Base-by-base conservation (phyloP, 92 coral and sea anemone genomes). In the Epizoanthus rinbou region DNA sequence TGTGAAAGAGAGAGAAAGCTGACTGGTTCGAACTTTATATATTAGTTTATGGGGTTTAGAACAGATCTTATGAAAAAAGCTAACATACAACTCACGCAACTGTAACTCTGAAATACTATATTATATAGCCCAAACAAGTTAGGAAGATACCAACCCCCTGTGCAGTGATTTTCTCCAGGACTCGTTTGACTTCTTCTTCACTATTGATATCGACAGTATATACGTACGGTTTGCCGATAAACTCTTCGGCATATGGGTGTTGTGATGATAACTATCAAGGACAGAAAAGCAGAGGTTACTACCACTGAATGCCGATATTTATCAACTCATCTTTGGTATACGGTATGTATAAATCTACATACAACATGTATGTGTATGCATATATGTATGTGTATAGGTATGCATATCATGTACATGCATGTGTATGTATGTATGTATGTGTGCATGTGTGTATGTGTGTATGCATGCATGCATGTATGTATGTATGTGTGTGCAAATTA, bases 191-290 rank as follows among this genome's bases (percentile, higher is more conserved):
- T 17, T 74, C 90, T 9, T 67, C 80, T 18, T 80, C 56, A 69
- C 88, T 80, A 58, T 92, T 81, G 63, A 96, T 84, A 73, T 96
- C 90, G 35, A 94, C 90, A 57, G 99, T 96, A 85, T 86, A 94
- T 54, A 96, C 99, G 67, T 90, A 86, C n/a, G 99, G 99, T 69
- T 91, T 79, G 59, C 94, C 94, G 41, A 96, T 92, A 82, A 84
- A 96, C 75, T 90, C 92, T 82, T 96, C 99, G 18, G 97, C 90
- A 59, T 96, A 96, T 9, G 99, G 98, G 69, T 94, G 98, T 79
- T 96, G 99, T 4, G 99, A 96, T n/a, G 95, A 88, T 13, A 96
- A 70, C 99, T 96, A 47, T 82, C 50, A 47, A 10, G 7, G 10
- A 86, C 37, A 80, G 71, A 25, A 33, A 15, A 3, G n/a, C 69